Evolutionary conservation across 2,888 invertebrate species (phyloP).

Genomic region (Gastracanthus pulcherrimus): DNA sequence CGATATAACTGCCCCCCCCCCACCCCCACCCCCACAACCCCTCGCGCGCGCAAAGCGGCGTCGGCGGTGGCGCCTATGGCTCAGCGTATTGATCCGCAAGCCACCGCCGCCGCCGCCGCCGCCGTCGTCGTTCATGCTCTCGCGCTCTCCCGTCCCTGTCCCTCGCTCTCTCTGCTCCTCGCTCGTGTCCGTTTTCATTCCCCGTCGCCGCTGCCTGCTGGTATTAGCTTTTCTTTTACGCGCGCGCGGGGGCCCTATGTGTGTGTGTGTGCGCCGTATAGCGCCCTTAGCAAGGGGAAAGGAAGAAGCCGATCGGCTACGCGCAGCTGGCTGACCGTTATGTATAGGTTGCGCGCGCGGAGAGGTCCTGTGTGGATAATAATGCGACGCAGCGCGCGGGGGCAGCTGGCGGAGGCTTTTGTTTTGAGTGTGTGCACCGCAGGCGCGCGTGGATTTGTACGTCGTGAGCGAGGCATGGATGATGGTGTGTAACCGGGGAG

Average conservation of each 20-base stretch:
- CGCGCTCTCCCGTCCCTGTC: constrained; percentile 58
- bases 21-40: constrained; percentile 58
- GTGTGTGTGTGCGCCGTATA: not conserved
- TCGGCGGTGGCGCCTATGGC: constrained; percentile 58
- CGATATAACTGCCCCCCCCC: constrained; percentile 34
- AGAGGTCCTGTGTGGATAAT: too few relatives aligned
- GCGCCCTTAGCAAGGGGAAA: too few relatives aligned
- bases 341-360: too few relatives aligned
- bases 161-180: too few relatives aligned
- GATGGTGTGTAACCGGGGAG: too few relatives aligned
- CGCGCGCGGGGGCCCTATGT: not conserved
- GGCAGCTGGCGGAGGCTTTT: too few relatives aligned
- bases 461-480: too few relatives aligned
- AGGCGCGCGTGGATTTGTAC: too few relatives aligned
- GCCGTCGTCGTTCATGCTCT: constrained; percentile 7
- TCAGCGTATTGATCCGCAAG: constrained; percentile 74
- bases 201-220: constrained; percentile 3
- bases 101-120: constrained; percentile 28
- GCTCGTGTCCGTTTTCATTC: constrained; percentile 65
- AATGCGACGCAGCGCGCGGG: too few relatives aligned
- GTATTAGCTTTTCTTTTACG: not conserved
- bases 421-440: too few relatives aligned
- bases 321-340: not conserved
- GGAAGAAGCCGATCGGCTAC: too few relatives aligned
- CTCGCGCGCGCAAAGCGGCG: too few relatives aligned